Percentiles rank a stretch among this genome's conserved stretches.
Conservation (phyloP, 2,113 vertebrate species). For the Taxidea taxus region DNA sequence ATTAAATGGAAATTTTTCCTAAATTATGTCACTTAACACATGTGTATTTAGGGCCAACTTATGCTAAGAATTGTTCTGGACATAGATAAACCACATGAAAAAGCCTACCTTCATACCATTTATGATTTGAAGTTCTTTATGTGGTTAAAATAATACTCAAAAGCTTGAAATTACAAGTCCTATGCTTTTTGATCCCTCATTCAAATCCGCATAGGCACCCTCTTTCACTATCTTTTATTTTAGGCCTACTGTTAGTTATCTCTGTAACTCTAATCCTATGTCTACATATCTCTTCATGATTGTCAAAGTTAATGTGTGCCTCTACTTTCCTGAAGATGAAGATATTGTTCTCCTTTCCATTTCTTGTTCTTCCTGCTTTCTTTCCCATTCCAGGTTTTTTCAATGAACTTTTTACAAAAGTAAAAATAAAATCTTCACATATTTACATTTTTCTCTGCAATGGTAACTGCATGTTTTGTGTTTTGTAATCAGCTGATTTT, state of each 20-base stretch:
- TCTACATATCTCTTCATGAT: background rate
- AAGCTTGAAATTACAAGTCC: background rate
- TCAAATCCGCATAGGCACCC: background rate
- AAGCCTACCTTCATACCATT: too few species aligned
- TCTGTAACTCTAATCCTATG: background rate
- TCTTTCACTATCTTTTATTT: background rate
- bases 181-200: background rate
- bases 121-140: background rate
- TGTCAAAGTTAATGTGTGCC: background rate
- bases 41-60: background rate
- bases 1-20: background rate
- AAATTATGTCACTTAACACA: background rate
- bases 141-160: background rate
- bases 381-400: background rate
- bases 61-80: background rate
- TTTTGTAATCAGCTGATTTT: background rate
- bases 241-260: background rate
- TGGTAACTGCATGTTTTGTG: background rate
- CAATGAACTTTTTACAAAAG: background rate
- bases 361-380: background rate
- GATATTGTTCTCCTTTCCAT: background rate
- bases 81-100: background rate
- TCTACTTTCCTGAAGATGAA: background rate
- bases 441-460: background rate
- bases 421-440: background rate